These are phyloP conservation scores for Diglossa cyanea DNA, from an alignment of 2,797 vertebrate genomes.

Conservation along the genomic window DNA sequence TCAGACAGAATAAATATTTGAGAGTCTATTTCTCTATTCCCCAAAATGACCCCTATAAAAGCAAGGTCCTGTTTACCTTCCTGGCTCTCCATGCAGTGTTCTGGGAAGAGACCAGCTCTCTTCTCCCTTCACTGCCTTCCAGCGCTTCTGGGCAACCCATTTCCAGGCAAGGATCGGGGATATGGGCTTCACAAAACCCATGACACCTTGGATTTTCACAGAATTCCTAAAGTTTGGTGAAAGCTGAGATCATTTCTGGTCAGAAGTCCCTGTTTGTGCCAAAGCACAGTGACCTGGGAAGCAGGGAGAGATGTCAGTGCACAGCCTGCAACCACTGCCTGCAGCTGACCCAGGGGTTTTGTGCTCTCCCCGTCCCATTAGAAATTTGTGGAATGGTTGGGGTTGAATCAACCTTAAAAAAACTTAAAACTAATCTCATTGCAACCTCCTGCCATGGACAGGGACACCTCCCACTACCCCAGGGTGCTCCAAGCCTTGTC, in stretches of 20 bases:
- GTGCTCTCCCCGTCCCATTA: not conserved
- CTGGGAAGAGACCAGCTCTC: not conserved
- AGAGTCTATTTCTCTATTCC: constrained; percentile 31
- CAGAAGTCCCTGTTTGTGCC: not conserved
- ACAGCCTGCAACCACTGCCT: not conserved
- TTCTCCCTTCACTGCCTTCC: not conserved
- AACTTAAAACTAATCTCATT: not conserved
- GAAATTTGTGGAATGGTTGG: not conserved
- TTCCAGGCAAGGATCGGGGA: constrained; percentile 18
- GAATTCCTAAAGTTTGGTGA: not conserved
- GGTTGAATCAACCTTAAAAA: not conserved
- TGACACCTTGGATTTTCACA: not conserved
- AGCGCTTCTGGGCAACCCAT: not conserved
- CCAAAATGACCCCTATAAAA: constrained; percentile 39
- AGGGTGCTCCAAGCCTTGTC: fast-evolving
- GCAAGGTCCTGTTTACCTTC: constrained; percentile 51
- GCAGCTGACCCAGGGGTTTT: not conserved
- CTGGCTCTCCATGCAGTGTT: not conserved
- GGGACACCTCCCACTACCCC: not conserved
- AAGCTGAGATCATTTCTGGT: not conserved
- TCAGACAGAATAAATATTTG: constrained; percentile 62
- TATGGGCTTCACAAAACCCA: not conserved
- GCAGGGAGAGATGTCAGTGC: not conserved
- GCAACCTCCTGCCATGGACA: not conserved
- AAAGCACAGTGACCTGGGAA: not conserved